These are phyloP conservation scores for Nymphalis polychloros DNA, from an alignment of 2,888 invertebrate genomes.

Conservation along the genomic window DNA sequence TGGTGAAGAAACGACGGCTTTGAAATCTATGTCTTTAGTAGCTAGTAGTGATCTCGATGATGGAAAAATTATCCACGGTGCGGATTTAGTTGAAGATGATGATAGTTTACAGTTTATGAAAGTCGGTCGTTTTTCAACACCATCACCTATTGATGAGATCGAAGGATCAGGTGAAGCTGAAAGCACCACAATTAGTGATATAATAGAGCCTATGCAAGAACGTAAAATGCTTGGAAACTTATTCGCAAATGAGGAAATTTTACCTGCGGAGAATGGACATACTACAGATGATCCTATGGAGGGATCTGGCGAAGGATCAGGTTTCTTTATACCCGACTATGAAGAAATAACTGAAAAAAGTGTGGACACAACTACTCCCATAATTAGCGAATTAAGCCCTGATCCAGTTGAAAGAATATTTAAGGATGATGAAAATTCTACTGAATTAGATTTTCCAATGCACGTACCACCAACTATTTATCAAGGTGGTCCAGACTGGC, in stretches of 20 bases:
- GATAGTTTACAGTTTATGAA: constrained; percentile 68
- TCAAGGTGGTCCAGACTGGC: constrained; percentile 63
- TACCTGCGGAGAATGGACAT: constrained; percentile 51
- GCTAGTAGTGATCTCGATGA: constrained; percentile 67
- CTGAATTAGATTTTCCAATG: constrained; percentile 64
- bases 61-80: constrained; percentile 64
- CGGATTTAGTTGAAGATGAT: constrained; percentile 60
- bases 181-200: constrained; percentile 70
- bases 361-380: constrained; percentile 54
- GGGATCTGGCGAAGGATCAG: constrained; percentile 73
- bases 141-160: constrained; percentile 51
- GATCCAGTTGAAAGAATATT: constrained; percentile 54
- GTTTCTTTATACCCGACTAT: constrained; percentile 47
- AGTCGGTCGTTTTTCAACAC: constrained; percentile 54
- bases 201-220: constrained; percentile 50
- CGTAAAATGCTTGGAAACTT: constrained; percentile 46
- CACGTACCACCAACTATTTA: constrained; percentile 59
- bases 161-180: constrained; percentile 74
- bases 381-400: constrained; percentile 55
- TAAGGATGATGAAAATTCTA: constrained; percentile 54
- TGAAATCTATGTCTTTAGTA: constrained; percentile 67
- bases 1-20: constrained; percentile 63
- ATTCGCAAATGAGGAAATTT: constrained; percentile 53
- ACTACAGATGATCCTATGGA: constrained; percentile 63
- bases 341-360: constrained; percentile 42